phyloP scores from a whole-genome alignment of 2,888 invertebrate species.

The Liopterus haemorrhoidalis region DNA sequence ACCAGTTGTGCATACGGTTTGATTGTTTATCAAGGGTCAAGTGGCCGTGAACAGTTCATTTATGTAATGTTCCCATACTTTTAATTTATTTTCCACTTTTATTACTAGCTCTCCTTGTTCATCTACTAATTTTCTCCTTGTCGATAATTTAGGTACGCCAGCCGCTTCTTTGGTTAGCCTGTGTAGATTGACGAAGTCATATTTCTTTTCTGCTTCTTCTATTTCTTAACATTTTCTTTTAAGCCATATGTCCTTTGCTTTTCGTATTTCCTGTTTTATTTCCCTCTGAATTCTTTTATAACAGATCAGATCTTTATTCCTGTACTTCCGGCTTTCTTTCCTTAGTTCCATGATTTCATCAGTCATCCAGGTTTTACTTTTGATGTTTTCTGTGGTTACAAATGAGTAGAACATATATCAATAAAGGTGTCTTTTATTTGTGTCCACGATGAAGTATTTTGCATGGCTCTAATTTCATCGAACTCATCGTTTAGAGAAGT shows the following conservation, averaged over 20 bases:
- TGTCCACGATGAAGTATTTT: no score
- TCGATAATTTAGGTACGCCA: no score
- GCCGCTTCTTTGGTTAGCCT: no score
- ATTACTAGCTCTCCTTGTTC: conserved; percentile 7
- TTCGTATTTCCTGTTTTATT: conserved; percentile 16
- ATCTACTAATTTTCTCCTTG: conserved; percentile 6
- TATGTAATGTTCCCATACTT: background rate
- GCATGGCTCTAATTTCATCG: conserved; percentile 4
- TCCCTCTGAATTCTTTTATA: conserved; percentile 16
- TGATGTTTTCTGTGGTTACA: conserved; percentile 11
- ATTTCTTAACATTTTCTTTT: conserved; percentile 19
- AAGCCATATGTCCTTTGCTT: no score
- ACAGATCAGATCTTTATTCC: conserved; percentile 9
- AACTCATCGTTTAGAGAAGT: conserved; percentile 1
- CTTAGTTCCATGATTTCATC: conserved; percentile 12
- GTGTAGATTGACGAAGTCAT: conserved; percentile 4
- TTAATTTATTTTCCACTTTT: conserved; percentile 8
- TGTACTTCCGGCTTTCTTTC: background rate
- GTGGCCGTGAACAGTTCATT: conserved; percentile 2
- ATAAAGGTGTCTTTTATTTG: no score
- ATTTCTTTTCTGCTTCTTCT: conserved; percentile 11
- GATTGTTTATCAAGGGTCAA: no score
- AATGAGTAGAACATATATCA: no score
- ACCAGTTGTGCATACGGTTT: background rate
- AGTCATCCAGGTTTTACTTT: conserved; percentile 8